A percentile compares a stretch with the other conserved stretches of the same genome.
phyloP scores from a whole-genome alignment of 2,797 vertebrate genomes.

The Smutsia temminckii region DNA sequence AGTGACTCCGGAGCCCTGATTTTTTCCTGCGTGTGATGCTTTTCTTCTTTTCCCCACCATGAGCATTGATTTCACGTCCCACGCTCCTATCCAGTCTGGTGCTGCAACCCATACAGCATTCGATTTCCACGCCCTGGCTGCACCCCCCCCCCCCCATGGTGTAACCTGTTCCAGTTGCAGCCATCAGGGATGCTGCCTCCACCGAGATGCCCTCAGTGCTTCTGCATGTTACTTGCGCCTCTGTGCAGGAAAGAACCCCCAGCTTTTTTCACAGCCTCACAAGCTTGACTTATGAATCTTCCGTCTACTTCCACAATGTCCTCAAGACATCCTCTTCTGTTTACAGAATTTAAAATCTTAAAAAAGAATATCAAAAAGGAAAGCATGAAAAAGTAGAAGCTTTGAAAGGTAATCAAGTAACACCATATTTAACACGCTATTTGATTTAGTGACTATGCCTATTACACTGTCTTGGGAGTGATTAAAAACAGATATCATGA shows the following conservation, averaged over 20 bases:
- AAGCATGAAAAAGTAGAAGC: slow-evolving; percentile 89
- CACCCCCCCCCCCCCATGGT: too few relatives aligned
- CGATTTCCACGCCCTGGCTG: rapidly evolving
- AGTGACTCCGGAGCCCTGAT: not conserved
- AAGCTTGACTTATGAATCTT: not conserved
- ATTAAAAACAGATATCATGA: not conserved
- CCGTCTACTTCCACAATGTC: not conserved
- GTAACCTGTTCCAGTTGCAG: rapidly evolving
- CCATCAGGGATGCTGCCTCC: not conserved
- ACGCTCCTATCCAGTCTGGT: not conserved
- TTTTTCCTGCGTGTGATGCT: not conserved
- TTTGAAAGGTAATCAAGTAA: slow-evolving; percentile 88
- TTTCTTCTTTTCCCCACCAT: not conserved
- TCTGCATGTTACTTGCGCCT: not conserved
- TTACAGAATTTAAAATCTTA: slow-evolving; percentile 91
- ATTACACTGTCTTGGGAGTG: not conserved
- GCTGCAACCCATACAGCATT: too few relatives aligned
- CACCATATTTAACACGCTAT: not conserved
- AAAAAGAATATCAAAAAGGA: slow-evolving; percentile 87
- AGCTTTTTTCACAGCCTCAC: not conserved
- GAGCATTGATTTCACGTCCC: not conserved
- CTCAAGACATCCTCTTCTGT: not conserved
- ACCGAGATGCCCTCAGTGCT: not conserved
- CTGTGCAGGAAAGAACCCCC: not conserved
- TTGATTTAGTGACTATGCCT: not conserved